Conservation (phyloP, 1,140 invertebrate species). For the Calephelis nemesis region DNA sequence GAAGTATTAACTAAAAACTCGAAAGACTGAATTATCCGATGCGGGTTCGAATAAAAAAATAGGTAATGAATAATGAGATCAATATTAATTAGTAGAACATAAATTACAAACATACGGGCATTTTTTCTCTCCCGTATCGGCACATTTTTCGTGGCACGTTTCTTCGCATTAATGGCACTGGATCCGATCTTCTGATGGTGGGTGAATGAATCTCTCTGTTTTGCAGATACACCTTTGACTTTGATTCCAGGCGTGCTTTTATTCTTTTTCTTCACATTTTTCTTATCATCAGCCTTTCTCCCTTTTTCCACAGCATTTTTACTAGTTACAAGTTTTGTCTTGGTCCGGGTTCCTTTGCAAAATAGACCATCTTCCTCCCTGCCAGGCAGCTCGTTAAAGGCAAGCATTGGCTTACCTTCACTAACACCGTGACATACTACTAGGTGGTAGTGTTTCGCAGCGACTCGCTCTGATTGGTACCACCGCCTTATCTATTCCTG, state of each 20-base stretch:
- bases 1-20: constrained; percentile 2
- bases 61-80: too few relatives aligned
- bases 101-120: constrained; percentile 19
- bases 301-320: not conserved
- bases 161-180: constrained; percentile 18
- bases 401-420: too few relatives aligned
- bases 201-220: constrained; percentile 22
- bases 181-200: constrained; percentile 18
- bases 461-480: too few relatives aligned
- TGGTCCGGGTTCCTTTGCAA: too few relatives aligned
- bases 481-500: too few relatives aligned
- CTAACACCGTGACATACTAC: too few relatives aligned
- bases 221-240: constrained; percentile 13
- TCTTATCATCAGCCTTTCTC: not conserved
- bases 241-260: constrained; percentile 3
- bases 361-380: too few relatives aligned
- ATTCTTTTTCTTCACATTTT: not conserved
- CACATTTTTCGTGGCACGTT: constrained; percentile 19
- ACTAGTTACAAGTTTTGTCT: constrained; percentile 4
- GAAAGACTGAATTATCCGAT: not conserved
- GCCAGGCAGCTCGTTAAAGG: too few relatives aligned
- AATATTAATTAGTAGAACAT: too few relatives aligned
- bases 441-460: too few relatives aligned
- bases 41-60: too few relatives aligned
- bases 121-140: constrained; percentile 1